Percentiles rank a stretch among this genome's conserved stretches.
phyloP scores from a whole-genome alignment of 2,888 invertebrate genomes.

The Elegia similella region DNA sequence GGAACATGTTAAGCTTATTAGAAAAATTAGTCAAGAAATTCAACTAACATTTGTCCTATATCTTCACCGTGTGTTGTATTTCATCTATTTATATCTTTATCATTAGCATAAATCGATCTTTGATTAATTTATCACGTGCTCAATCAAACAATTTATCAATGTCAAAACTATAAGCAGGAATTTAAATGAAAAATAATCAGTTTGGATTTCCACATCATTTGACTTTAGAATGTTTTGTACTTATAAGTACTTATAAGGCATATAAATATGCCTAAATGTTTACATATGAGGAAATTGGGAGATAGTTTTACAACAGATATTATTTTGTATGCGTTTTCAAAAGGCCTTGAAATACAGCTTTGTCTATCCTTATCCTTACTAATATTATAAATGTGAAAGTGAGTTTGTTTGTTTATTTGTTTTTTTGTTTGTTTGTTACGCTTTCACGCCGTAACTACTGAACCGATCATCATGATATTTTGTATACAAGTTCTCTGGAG shows the following conservation, averaged over 20 bases:
- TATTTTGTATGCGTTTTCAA: no score
- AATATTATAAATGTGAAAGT: no score
- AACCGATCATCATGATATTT: no score
- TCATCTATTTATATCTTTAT: background rate
- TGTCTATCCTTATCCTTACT: background rate
- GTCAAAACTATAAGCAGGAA: constrained; percentile 10
- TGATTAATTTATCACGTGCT: constrained; percentile 17
- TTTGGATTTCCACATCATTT: constrained; percentile 10
- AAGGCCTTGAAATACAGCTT: no score
- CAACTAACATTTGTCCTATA: background rate
- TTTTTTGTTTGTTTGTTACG: no score
- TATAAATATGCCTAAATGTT: background rate
- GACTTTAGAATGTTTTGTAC: background rate
- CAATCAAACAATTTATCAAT: constrained; percentile 16
- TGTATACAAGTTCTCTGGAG: no score
- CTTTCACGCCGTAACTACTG: no score
- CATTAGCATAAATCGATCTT: background rate
- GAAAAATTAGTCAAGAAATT: no score
- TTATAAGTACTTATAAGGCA: background rate
- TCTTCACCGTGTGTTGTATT: background rate
- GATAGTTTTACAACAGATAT: no score
- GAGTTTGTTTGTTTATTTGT: no score
- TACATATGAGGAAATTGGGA: no score
- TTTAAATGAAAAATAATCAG: constrained; percentile 14
- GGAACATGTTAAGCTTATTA: no score